Conservation (phyloP, 2,888 invertebrate genomes). For the Andrena chrysosceles region DNA sequence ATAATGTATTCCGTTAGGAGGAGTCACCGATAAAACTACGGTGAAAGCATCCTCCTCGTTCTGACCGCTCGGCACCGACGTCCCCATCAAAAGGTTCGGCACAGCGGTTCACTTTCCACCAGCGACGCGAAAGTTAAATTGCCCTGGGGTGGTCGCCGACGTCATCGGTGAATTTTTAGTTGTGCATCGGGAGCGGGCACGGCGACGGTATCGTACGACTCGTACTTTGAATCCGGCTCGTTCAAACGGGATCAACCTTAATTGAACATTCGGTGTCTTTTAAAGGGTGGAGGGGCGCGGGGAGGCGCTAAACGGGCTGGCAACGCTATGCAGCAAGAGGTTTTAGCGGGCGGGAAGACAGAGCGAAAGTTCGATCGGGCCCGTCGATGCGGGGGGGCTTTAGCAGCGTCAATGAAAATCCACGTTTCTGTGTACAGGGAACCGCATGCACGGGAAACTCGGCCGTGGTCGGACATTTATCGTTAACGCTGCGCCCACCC, state of each 20-base stretch:
- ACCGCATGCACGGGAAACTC: conserved; percentile 41
- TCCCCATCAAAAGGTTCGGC: conserved; percentile 56
- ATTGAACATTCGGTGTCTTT: conserved; percentile 49
- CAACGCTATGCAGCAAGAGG: conserved; percentile 4
- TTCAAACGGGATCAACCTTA: conserved; percentile 40
- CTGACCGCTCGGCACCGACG: conserved; percentile 33
- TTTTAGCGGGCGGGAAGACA: conserved; percentile 29
- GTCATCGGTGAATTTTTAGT: conserved; percentile 61
- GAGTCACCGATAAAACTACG: conserved; percentile 27
- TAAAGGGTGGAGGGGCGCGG: neutral
- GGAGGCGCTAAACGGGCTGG: conserved; percentile 12
- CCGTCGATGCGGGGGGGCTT: conserved; percentile 16
- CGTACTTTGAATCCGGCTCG: conserved; percentile 7
- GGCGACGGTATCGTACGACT: no score
- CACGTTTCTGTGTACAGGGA: conserved; percentile 13
- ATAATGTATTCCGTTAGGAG: conserved; percentile 69
- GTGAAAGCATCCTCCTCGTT: conserved; percentile 33
- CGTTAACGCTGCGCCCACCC: conserved; percentile 2
- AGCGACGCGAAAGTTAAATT: conserved; percentile 62
- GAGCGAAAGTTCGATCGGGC: conserved; percentile 51
- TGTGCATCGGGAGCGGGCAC: conserved; percentile 20
- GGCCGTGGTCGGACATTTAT: conserved; percentile 32
- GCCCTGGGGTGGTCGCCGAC: conserved; percentile 32
- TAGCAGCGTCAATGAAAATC: conserved; percentile 18
- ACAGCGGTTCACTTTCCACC: conserved; percentile 9